phyloP scores from a whole-genome alignment of 2,113 vertebrate species.

The Grallaria varia region DNA sequence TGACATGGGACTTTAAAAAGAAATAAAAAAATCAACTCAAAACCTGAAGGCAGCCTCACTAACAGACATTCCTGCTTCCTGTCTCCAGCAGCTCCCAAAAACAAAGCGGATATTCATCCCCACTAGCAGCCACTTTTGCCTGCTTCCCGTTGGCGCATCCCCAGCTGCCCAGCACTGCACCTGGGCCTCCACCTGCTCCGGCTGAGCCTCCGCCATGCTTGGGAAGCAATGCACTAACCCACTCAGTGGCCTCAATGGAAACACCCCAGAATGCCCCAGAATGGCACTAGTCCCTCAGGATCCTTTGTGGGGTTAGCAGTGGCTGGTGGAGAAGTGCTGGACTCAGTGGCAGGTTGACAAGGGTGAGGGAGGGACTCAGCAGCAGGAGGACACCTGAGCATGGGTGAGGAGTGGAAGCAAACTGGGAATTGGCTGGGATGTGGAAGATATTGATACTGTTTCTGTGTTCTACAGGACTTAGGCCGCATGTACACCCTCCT shows the following conservation, averaged over 20 bases:
- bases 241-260: neutral
- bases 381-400: accelerated
- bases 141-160: accelerated
- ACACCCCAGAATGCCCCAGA: neutral
- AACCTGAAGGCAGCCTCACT: neutral
- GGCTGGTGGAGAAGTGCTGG: accelerated
- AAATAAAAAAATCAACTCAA: neutral
- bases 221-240: neutral
- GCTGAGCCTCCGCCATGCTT: accelerated
- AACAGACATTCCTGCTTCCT: neutral
- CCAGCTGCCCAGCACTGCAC: neutral
- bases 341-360: neutral
- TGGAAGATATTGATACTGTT: neutral
- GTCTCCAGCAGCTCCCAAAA: neutral
- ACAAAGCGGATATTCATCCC: neutral
- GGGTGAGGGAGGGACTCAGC: accelerated
- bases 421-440: accelerated
- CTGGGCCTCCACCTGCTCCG: no score
- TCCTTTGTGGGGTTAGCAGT: neutral
- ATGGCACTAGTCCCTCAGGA: accelerated
- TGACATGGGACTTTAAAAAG: neutral
- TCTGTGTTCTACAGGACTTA: neutral
- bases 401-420: neutral
- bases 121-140: neutral
- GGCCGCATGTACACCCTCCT: neutral